These are phyloP conservation scores for Ectropis crepuscularia DNA, from an alignment of 2,888 invertebrate species.

Conservation along the genomic window DNA sequence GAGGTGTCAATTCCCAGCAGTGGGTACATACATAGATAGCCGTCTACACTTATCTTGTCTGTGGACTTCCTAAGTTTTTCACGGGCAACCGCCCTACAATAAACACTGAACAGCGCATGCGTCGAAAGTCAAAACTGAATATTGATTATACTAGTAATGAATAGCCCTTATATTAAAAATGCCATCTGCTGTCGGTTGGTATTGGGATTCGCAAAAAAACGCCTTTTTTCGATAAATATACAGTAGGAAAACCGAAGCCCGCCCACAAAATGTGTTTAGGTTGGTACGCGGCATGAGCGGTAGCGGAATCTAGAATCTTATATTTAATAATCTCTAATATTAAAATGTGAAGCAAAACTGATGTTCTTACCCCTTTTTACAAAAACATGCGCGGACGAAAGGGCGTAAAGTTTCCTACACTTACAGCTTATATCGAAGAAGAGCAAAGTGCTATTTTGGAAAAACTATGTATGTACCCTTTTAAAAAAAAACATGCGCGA, in stretches of 20 bases:
- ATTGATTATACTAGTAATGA: slow-evolving; percentile 42
- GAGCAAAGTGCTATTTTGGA: too few species aligned
- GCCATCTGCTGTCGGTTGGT: slow-evolving; percentile 41
- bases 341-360: too few species aligned
- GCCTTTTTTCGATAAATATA: slow-evolving; percentile 49
- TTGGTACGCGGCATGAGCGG: slow-evolving; percentile 14
- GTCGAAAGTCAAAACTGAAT: slow-evolving; percentile 27
- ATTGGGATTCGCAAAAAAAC: slow-evolving; percentile 49
- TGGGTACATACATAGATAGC: too few species aligned
- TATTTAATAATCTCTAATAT: too few species aligned
- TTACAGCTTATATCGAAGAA: too few species aligned
- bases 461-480: too few species aligned
- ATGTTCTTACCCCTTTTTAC: too few species aligned
- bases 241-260: slow-evolving; percentile 46
- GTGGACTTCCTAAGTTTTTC: neutral
- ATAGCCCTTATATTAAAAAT: slow-evolving; percentile 34
- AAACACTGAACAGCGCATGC: slow-evolving; percentile 17
- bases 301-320: slow-evolving; percentile 35
- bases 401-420: too few species aligned
- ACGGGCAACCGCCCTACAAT: neutral
- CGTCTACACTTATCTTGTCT: too few species aligned
- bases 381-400: too few species aligned
- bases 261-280: slow-evolving; percentile 37
- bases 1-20: too few species aligned
- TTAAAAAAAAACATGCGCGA: too few species aligned